Evolutionary conservation across 1,140 invertebrate species (phyloP).

Genomic region (Venturia canescens): DNA sequence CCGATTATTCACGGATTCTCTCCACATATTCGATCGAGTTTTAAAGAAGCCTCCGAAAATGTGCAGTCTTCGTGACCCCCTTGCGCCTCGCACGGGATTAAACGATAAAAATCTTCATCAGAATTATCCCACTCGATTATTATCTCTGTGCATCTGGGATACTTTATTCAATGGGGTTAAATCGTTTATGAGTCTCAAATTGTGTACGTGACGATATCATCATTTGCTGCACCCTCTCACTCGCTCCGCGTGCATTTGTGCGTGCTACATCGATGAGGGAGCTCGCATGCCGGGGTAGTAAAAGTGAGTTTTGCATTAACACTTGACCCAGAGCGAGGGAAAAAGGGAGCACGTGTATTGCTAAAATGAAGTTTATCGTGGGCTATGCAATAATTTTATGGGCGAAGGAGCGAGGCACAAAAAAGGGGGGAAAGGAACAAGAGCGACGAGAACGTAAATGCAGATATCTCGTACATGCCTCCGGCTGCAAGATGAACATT

Average conservation of each 20-base stretch:
- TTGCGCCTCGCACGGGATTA: neutral
- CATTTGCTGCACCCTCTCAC: neutral
- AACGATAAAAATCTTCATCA: neutral
- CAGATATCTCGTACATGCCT: too few species aligned
- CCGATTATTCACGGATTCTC: constrained; percentile 14
- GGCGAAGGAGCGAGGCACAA: neutral
- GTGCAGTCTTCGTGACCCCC: neutral
- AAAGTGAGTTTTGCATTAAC: constrained; percentile 31
- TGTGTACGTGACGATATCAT: constrained; percentile 20
- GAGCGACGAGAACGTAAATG: too few species aligned
- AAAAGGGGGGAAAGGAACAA: too few species aligned
- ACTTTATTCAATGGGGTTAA: neutral
- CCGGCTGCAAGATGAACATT: too few species aligned
- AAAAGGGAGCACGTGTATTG: neutral
- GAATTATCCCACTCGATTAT: neutral
- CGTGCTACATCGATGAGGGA: neutral
- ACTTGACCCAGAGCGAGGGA: neutral
- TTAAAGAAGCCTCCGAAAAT: neutral
- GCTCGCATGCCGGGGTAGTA: neutral
- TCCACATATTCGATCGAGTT: neutral
- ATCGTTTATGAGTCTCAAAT: constrained; percentile 14
- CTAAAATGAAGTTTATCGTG: neutral
- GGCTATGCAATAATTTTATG: neutral
- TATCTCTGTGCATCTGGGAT: neutral
- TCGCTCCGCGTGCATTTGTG: neutral